Percentiles rank a stretch among this genome's conserved stretches.
Evolutionary conservation across 1,140 invertebrate genomes (phyloP).

Genomic region (Helicoverpa zea): DNA sequence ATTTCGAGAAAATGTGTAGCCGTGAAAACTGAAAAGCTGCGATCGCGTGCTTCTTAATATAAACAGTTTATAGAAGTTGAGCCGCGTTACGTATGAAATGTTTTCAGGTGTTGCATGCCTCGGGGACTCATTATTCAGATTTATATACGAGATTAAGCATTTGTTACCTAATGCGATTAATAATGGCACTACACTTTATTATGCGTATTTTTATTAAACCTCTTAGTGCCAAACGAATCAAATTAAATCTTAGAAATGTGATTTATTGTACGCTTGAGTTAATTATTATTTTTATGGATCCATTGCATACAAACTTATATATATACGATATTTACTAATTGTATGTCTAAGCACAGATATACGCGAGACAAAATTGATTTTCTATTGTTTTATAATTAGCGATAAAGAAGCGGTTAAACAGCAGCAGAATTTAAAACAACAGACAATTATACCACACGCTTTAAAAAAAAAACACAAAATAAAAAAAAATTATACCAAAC

Average conservation of each 20-base stretch:
- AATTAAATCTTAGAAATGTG: conserved; percentile 32
- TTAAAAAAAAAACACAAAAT: background rate
- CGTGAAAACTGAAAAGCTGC: background rate
- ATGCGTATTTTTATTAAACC: conserved; percentile 27
- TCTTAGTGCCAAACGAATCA: background rate
- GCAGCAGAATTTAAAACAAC: too few species aligned
- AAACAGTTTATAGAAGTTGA: conserved; percentile 35
- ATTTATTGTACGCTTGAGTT: background rate
- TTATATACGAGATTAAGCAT: conserved; percentile 47
- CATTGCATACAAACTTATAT: too few species aligned
- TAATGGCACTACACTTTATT: conserved; percentile 26
- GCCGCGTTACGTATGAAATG: conserved; percentile 41
- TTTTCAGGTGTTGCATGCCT: conserved; percentile 47
- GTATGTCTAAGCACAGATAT: too few species aligned
- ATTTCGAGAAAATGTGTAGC: background rate
- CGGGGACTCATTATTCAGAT: conserved; percentile 46
- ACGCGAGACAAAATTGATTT: too few species aligned
- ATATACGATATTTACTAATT: too few species aligned
- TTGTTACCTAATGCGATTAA: conserved; percentile 44
- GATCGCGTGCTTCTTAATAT: conserved; percentile 45
- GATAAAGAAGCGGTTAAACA: too few species aligned
- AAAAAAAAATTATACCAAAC: background rate
- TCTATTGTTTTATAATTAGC: too few species aligned
- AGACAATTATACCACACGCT: too few species aligned
- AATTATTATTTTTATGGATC: background rate